Evolutionary conservation across 2,113 vertebrate species (phyloP).

Genomic region (Heterotilapia buettikoferi): DNA sequence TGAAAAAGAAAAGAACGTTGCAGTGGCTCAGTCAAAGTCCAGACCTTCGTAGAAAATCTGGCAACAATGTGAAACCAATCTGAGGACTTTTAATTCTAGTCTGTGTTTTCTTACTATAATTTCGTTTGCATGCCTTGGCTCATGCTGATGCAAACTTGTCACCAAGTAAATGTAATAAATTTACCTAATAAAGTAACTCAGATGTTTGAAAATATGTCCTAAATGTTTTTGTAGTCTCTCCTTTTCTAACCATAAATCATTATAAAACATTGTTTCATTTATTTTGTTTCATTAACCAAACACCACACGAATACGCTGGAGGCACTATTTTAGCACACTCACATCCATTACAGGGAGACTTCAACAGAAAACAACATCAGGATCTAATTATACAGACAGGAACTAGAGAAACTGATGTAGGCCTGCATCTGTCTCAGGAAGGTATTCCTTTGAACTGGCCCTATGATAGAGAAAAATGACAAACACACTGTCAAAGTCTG

Average conservation of each 20-base stretch:
- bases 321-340: not conserved
- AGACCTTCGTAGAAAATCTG: not conserved
- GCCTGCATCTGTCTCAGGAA: slow-evolving; percentile 11
- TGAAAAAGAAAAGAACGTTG: not conserved
- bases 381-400: slow-evolving; percentile 8
- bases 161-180: slow-evolving; percentile 5
- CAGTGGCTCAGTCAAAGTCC: not conserved
- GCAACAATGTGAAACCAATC: not conserved
- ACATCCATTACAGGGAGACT: not conserved
- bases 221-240: not conserved
- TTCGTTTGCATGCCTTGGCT: not conserved
- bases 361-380: slow-evolving; percentile 18
- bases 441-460: slow-evolving; percentile 1
- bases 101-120: not conserved
- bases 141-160: not conserved
- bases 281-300: not conserved
- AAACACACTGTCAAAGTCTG: not conserved
- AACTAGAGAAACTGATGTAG: not conserved
- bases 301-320: slow-evolving; percentile 18
- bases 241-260: slow-evolving; percentile 1
- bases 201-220: slow-evolving; percentile 18
- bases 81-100: not conserved
- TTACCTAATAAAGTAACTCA: slow-evolving; percentile 21
- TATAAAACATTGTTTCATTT: not conserved
- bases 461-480: not conserved